phyloP scores from a whole-genome alignment of 2,888 invertebrate genomes.

The Aricia artaxerxes region DNA sequence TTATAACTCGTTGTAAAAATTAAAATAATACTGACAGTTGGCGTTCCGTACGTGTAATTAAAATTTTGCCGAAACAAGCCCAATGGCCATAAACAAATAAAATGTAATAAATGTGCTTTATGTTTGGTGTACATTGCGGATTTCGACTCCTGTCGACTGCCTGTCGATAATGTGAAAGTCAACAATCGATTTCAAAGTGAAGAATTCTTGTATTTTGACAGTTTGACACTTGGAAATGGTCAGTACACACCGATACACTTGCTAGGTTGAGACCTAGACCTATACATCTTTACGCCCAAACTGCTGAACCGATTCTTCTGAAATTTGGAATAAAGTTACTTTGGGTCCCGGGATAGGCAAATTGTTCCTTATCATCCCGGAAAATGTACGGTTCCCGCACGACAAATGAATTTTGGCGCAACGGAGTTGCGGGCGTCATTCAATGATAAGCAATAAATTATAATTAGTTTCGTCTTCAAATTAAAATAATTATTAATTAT shows the following conservation, averaged over 20 bases:
- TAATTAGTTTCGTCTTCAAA: too few relatives aligned
- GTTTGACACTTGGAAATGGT: not conserved
- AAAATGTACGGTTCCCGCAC: too few relatives aligned
- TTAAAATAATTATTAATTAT: too few relatives aligned
- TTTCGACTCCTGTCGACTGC: slow-evolving; percentile 1
- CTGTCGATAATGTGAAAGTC: slow-evolving; percentile 16
- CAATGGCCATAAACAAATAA: not conserved
- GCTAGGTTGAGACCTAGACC: too few relatives aligned
- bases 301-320: too few relatives aligned
- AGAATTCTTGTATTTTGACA: not conserved
- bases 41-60: slow-evolving; percentile 8
- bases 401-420: too few relatives aligned
- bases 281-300: too few relatives aligned
- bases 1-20: slow-evolving; percentile 13
- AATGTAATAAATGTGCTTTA: not conserved
- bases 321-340: too few relatives aligned
- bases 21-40: slow-evolving; percentile 19
- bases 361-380: too few relatives aligned
- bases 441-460: too few relatives aligned
- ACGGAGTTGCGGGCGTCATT: too few relatives aligned
- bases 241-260: not conserved
- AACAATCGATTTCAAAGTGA: not conserved
- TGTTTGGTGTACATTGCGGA: not conserved
- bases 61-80: slow-evolving; percentile 11
- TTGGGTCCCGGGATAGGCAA: too few relatives aligned